Conservation (phyloP, 2,797 vertebrate species). For the Hyperoplus lanceolatus region DNA sequence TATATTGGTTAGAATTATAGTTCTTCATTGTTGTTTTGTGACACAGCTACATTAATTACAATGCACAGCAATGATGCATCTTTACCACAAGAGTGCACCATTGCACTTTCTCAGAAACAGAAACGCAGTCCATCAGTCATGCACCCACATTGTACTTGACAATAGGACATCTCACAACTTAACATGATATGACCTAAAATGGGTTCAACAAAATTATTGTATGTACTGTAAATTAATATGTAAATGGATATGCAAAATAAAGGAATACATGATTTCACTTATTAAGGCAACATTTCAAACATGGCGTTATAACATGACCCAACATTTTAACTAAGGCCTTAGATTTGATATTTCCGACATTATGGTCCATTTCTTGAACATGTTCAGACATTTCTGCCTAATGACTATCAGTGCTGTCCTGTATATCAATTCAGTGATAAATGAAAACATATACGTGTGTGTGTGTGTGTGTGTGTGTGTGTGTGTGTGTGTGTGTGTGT, state of each 20-base stretch:
- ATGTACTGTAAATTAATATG: background rate
- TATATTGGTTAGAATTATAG: background rate
- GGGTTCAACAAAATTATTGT: background rate
- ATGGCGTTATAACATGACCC: background rate
- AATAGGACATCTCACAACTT: background rate
- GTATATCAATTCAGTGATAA: slow-evolving; percentile 55
- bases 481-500: slow-evolving; percentile 15
- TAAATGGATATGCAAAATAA: background rate
- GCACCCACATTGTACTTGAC: background rate
- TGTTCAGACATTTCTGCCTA: slow-evolving; percentile 16
- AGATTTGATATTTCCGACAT: slow-evolving; percentile 7
- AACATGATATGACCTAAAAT: background rate
- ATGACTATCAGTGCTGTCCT: slow-evolving; percentile 9
- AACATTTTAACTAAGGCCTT: background rate
- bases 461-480: background rate
- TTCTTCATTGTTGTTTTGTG: background rate
- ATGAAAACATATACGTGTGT: slow-evolving; percentile 60
- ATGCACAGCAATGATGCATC: slow-evolving; percentile 43
- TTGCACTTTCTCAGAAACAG: slow-evolving; percentile 57
- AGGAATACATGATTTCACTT: background rate
- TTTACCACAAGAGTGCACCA: slow-evolving; percentile 75
- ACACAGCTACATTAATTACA: background rate
- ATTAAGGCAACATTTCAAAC: background rate
- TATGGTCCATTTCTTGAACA: background rate
- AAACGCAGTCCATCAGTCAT: background rate